These are phyloP conservation scores for Dicycla oo DNA, from an alignment of 2,888 invertebrate genomes.

Conservation along the genomic window DNA sequence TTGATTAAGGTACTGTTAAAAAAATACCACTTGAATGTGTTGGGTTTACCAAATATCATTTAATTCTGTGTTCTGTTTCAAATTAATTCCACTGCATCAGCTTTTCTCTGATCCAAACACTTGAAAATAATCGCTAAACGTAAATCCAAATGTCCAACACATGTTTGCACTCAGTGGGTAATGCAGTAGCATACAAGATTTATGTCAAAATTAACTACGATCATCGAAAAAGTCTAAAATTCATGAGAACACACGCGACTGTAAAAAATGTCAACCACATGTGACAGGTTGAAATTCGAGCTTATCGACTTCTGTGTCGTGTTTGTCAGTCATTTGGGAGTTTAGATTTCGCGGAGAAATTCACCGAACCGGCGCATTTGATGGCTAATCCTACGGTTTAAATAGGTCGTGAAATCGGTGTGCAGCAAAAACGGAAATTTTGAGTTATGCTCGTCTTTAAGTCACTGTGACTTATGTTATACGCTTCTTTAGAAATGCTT, in stretches of 20 bases:
- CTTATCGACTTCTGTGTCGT: conserved; percentile 74
- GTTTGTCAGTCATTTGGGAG: conserved; percentile 75
- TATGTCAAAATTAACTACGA: conserved; percentile 65
- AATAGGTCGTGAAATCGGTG: conserved; percentile 83
- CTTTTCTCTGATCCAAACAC: conserved; percentile 21
- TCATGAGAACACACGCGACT: conserved; percentile 75
- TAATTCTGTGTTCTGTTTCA: background rate
- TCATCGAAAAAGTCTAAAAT: conserved; percentile 64
- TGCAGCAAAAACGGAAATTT: conserved; percentile 62
- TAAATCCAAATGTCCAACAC: conserved; percentile 43
- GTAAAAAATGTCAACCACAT: conserved; percentile 75
- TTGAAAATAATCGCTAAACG: conserved; percentile 21
- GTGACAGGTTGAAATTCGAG: conserved; percentile 81
- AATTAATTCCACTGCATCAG: conserved; percentile 7
- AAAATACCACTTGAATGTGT: background rate
- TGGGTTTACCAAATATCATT: conserved; percentile 14
- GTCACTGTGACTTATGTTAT: conserved; percentile 2
- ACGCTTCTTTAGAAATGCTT: conserved; percentile 12
- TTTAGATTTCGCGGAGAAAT: conserved; percentile 75
- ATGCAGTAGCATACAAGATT: conserved; percentile 75
- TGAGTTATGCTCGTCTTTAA: conserved; percentile 48
- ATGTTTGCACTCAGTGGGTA: conserved; percentile 59
- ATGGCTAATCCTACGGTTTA: conserved; percentile 74
- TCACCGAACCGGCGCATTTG: conserved; percentile 81
- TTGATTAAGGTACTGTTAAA: too few relatives aligned